Evolutionary conservation across 1,140 invertebrate species (phyloP), one percentile per base, ranked within the genome.

Genomic region (Penaeus chinensis): DNA sequence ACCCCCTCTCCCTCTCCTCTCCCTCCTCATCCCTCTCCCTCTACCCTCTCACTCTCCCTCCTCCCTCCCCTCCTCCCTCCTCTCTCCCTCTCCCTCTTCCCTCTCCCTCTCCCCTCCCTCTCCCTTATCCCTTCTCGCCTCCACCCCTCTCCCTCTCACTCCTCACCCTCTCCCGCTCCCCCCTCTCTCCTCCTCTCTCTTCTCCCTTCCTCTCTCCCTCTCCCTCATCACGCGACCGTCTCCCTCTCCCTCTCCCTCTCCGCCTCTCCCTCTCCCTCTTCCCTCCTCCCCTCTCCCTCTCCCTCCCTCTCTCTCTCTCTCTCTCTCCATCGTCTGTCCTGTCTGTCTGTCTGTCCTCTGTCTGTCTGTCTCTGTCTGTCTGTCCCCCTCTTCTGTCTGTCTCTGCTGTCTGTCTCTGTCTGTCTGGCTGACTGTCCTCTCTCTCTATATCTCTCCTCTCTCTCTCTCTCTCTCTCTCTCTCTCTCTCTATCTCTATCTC

Each of bases 221-320:
- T n/a, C n/a, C n/a, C 16, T 65, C 16, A 18, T n/a, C 63, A 65
- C 63, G n/a, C 63, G 63, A 65, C 63, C 63, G 63, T 65, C 63
- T 65, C 63, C 63, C 63, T n/a, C 63, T 65, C 63, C n/a, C 63
- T 65, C 63, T 65, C 63, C n/a, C 63, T 65, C 63, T 65, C 63
- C n/a, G 16, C n/a, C 63, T 65, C 63, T 65, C 63, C n/a, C 63
- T 65, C 63, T 65, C 63, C n/a, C 63, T 65, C 63, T 65, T n/a
- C n/a, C 63, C 63, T 65, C 63, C n/a, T n/a, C n/a, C 63, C n/a
- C 63, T 65, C 63, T 65, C 63, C n/a, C 63, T 65, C 63, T 65
- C 63, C n/a, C 63, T 65, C 63, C n/a, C 63, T 65, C 63, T 65
- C 63, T 65, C 63, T 65, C 63, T 65, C 63, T 65, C 63, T 65